Evolutionary conservation across 2,797 vertebrate species (phyloP).

Genomic region (Mus minutoides): DNA sequence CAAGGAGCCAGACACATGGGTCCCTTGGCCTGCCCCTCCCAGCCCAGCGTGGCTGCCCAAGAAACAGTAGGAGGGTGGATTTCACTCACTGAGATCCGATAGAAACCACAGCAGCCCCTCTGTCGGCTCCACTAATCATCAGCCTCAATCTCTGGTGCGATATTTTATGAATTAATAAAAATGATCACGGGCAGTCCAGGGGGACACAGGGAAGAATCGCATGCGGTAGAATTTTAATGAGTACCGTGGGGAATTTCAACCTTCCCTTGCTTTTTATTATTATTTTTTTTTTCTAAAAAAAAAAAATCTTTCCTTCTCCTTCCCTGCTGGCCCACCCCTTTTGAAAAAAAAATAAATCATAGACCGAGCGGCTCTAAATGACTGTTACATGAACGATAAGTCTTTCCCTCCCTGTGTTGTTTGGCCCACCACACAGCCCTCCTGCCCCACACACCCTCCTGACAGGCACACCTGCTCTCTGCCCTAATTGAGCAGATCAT

Average conservation of each 20-base stretch:
- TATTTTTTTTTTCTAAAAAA: conserved; percentile 66
- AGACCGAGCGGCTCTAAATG: conserved; percentile 82
- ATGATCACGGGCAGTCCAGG: conserved; percentile 86
- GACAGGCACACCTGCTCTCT: conserved; percentile 87
- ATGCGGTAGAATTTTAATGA: conserved; percentile 90
- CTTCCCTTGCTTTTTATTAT: conserved; percentile 71
- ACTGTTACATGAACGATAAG: conserved; percentile 89
- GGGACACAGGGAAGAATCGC: conserved; percentile 84
- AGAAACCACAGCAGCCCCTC: conserved; percentile 50
- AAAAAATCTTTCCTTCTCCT: conserved; percentile 64
- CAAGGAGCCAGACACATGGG: not conserved
- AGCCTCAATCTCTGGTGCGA: conserved; percentile 87
- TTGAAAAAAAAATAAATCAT: conserved; percentile 71
- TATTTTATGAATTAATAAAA: conserved; percentile 94
- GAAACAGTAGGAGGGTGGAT: conserved; percentile 83
- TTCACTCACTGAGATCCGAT: conserved; percentile 77
- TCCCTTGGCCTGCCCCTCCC: not conserved
- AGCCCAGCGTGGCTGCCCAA: not conserved
- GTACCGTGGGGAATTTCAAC: conserved; percentile 89
- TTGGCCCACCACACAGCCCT: conserved; percentile 82
- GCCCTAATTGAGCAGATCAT: conserved; percentile 90
- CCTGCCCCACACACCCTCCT: conserved; percentile 84
- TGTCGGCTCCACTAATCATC: conserved; percentile 84
- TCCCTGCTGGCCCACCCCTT: rapidly evolving
- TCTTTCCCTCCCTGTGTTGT: conserved; percentile 84